phyloP scores from a whole-genome alignment of 2,113 vertebrate genomes.

The Zeus faber region DNA sequence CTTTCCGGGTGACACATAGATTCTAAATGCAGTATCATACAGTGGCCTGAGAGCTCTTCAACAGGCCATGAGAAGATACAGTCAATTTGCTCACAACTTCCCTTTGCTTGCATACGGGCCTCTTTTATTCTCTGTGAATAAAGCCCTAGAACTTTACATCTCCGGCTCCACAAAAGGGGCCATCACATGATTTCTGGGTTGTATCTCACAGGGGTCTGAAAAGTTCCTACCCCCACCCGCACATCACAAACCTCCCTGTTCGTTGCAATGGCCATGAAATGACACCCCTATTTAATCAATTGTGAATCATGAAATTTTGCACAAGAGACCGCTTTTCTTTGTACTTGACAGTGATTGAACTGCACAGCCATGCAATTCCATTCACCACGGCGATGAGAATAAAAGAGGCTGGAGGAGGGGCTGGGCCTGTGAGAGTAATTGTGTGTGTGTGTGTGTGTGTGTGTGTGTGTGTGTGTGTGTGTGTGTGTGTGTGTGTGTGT shows the following conservation, averaged over 20 bases:
- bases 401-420: conserved; percentile 52
- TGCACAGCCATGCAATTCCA: conserved; percentile 74
- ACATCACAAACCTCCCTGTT: conserved; percentile 52
- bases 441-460: conserved; percentile 20
- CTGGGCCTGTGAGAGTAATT: conserved; percentile 2
- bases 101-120: conserved; percentile 27
- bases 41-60: too few species aligned
- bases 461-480: conserved; percentile 27
- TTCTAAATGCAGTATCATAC: too few species aligned
- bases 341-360: conserved; percentile 75
- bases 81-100: conserved; percentile 29
- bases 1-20: conserved; percentile 54
- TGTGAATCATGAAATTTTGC: conserved; percentile 74
- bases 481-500: conserved; percentile 13
- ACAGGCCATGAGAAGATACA: conserved; percentile 41
- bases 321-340: conserved; percentile 70
- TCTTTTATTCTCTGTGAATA: conserved; percentile 22
- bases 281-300: conserved; percentile 74
- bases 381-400: conserved; percentile 66
- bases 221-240: not conserved
- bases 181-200: not conserved
- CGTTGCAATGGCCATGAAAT: conserved; percentile 60
- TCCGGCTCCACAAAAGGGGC: not conserved
- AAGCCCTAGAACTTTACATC: not conserved
- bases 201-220: not conserved